Percentiles rank a stretch among this genome's conserved stretches.
Evolutionary conservation across 2,797 vertebrate species (phyloP).

Genomic region (Scyliorhinus canicula): DNA sequence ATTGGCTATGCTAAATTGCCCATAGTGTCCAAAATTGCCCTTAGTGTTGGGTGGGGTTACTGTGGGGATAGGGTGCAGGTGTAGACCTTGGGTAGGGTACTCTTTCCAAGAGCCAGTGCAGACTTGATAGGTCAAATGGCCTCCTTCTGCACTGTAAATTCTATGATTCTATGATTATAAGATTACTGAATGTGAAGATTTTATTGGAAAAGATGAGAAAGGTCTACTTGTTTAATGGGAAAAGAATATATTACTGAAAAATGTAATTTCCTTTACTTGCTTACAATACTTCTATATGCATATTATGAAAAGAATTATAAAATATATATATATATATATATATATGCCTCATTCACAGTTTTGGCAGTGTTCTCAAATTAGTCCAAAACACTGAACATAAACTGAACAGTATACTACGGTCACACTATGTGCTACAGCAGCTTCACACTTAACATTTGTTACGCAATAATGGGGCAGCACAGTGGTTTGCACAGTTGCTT

Average conservation of each 20-base stretch:
- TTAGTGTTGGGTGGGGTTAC: no score
- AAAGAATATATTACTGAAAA: slow-evolving; percentile 29
- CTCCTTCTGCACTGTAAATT: no score
- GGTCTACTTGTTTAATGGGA: background rate
- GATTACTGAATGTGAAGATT: background rate
- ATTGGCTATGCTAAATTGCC: no score
- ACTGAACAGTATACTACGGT: background rate
- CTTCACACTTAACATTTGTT: slow-evolving; percentile 10
- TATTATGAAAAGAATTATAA: background rate
- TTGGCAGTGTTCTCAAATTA: background rate
- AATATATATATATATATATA: background rate
- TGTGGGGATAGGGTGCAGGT: no score
- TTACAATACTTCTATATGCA: background rate
- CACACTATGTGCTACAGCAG: background rate
- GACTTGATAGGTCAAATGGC: no score
- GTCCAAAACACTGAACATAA: background rate
- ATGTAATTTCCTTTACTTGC: background rate
- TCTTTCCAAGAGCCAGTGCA: no score
- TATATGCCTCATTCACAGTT: background rate
- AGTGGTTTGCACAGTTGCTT: no score
- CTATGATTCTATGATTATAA: no score
- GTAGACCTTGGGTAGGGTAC: no score
- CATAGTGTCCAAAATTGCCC: no score
- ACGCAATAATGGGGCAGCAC: background rate
- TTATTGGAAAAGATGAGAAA: slow-evolving; percentile 17